These are phyloP conservation scores for Parascotia fuliginaria DNA, from an alignment of 2,888 invertebrate genomes.

Conservation along the genomic window DNA sequence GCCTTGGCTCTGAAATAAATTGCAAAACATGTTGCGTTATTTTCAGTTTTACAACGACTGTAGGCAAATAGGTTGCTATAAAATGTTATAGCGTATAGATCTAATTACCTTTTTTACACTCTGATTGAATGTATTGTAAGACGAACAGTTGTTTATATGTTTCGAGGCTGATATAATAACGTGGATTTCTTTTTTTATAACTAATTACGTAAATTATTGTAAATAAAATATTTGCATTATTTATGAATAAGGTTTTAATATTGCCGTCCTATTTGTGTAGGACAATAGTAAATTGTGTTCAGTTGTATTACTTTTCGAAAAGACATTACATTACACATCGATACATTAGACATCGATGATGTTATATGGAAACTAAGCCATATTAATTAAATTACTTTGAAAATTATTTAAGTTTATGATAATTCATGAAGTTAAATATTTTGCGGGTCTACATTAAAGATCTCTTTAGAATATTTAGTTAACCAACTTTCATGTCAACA, in stretches of 20 bases:
- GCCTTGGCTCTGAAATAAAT: neutral
- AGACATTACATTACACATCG: too few relatives aligned
- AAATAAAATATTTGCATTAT: neutral
- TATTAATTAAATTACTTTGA: too few relatives aligned
- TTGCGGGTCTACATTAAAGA: too few relatives aligned
- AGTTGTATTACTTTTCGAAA: too few relatives aligned
- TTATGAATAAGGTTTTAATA: neutral
- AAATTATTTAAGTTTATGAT: too few relatives aligned
- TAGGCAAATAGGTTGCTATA: constrained; percentile 46
- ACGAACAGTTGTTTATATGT: constrained; percentile 52
- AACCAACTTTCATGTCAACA: too few relatives aligned
- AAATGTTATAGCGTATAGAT: constrained; percentile 33
- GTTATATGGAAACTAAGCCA: too few relatives aligned
- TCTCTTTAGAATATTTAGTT: too few relatives aligned
- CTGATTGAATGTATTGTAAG: constrained; percentile 60
- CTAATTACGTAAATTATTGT: neutral
- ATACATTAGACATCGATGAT: too few relatives aligned
- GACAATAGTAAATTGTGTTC: too few relatives aligned
- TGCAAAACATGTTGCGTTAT: neutral
- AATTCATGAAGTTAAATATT: too few relatives aligned
- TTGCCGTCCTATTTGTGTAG: too few relatives aligned
- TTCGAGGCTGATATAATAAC: constrained; percentile 37
- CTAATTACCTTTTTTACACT: constrained; percentile 57
- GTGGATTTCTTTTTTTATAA: constrained; percentile 37
- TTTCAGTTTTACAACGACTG: constrained; percentile 16